Evolutionary conservation across 2,888 invertebrate species (phyloP).

Genomic region (Lithophane leautieri): DNA sequence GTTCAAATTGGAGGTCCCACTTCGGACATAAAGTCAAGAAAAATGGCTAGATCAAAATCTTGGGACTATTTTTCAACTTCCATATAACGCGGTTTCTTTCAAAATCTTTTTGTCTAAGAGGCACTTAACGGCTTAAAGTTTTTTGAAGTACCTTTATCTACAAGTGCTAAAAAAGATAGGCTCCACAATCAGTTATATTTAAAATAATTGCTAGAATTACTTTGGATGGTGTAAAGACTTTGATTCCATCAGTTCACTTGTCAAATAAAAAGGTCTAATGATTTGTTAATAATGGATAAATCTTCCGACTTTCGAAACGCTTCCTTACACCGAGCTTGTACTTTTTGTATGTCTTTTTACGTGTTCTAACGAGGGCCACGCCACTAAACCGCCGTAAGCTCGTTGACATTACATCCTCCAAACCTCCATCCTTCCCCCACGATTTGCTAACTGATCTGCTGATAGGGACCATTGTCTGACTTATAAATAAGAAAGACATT

Average conservation of each 20-base stretch:
- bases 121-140: conserved; percentile 20
- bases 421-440: conserved; percentile 2
- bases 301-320: conserved; percentile 13
- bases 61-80: conserved; percentile 7
- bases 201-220: conserved; percentile 21
- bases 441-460: conserved; percentile 63
- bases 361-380: conserved; percentile 61
- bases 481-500: conserved; percentile 50
- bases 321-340: conserved; percentile 41
- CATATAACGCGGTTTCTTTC: conserved; percentile 15
- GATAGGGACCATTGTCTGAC: conserved; percentile 61
- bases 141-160: conserved; percentile 31
- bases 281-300: conserved; percentile 48
- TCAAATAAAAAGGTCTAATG: conserved; percentile 47
- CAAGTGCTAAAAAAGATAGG: conserved; percentile 3
- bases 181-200: conserved; percentile 27
- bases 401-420: conserved; percentile 51
- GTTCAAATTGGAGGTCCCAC: background rate
- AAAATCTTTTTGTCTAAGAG: conserved; percentile 22
- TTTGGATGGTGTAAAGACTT: conserved; percentile 25
- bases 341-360: conserved; percentile 58
- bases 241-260: conserved; percentile 28
- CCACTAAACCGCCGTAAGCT: conserved; percentile 64
- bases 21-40: background rate
- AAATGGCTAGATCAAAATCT: conserved; percentile 9